phyloP scores from a whole-genome alignment of 2,888 invertebrate species.

The Anoplius nigerrimus region DNA sequence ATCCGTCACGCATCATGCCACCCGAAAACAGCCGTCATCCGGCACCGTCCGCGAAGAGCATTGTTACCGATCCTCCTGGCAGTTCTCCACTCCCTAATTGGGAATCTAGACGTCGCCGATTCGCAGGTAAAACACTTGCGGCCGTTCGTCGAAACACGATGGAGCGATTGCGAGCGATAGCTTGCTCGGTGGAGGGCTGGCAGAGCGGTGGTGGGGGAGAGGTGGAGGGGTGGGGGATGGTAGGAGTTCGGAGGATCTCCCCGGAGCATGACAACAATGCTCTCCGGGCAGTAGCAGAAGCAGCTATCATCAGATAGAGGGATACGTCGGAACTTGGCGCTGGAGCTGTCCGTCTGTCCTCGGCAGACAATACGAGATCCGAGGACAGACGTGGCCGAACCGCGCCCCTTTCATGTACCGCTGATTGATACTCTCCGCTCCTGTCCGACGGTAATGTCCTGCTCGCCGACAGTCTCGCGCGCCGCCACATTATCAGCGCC shows the following conservation, averaged over 20 bases:
- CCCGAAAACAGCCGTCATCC: too few species aligned
- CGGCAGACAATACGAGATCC: conserved; percentile 65
- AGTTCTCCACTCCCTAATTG: too few species aligned
- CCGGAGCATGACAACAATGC: conserved; percentile 27
- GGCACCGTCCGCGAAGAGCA: too few species aligned
- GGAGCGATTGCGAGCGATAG: too few species aligned
- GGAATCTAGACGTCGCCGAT: too few species aligned
- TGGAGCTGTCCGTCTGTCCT: conserved; percentile 61
- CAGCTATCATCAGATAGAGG: conserved; percentile 58
- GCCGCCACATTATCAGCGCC: conserved; percentile 54
- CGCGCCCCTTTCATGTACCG: conserved; percentile 68
- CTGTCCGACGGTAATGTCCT: conserved; percentile 54
- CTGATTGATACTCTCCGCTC: conserved; percentile 66
- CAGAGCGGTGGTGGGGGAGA: too few species aligned
- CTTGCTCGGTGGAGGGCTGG: too few species aligned
- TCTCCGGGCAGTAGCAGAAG: conserved; percentile 37
- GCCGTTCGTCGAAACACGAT: too few species aligned
- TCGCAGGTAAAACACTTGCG: too few species aligned
- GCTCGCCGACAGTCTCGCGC: conserved; percentile 43
- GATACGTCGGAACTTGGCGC: conserved; percentile 57
- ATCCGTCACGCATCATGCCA: too few species aligned
- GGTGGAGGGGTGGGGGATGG: too few species aligned
- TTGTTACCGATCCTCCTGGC: too few species aligned
- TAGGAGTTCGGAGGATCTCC: conserved; percentile 5
- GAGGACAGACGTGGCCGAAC: conserved; percentile 63